Percentiles rank a stretch among this genome's conserved stretches.
These are phyloP conservation scores for Glossophaga mutica DNA, from an alignment of 2,797 vertebrate species.

Conservation along the genomic window DNA sequence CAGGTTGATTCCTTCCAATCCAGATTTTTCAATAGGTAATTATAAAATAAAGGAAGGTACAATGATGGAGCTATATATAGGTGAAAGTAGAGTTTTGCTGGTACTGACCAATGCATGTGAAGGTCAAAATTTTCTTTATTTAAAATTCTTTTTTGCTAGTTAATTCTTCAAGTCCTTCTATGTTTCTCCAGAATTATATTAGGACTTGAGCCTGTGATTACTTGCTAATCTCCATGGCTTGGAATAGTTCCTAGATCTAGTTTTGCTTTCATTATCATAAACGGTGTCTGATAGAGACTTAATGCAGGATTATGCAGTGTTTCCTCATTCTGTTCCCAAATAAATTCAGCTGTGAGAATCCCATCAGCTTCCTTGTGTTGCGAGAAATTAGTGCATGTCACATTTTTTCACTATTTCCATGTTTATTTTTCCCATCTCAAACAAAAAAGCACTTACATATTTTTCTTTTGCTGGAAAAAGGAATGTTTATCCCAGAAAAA, in stretches of 20 bases:
- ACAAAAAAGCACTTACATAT: neutral
- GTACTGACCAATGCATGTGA: neutral
- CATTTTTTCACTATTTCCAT: neutral
- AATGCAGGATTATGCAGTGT: neutral
- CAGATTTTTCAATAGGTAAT: neutral
- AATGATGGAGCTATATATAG: neutral
- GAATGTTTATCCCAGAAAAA: neutral
- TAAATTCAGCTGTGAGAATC: neutral
- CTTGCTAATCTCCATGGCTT: slow-evolving; percentile 7
- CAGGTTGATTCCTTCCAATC: neutral
- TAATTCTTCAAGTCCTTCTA: slow-evolving; percentile 45
- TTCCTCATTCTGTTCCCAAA: neutral
- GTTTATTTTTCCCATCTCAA: neutral
- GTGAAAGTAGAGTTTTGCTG: neutral
- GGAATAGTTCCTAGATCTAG: neutral
- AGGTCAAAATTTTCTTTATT: neutral
- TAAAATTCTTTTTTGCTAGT: slow-evolving; percentile 5
- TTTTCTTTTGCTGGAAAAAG: neutral
- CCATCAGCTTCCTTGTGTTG: neutral
- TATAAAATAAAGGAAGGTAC: neutral
- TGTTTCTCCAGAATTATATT: slow-evolving; percentile 30
- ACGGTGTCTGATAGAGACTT: neutral
- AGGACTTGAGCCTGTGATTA: slow-evolving; percentile 23
- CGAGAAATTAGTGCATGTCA: neutral
- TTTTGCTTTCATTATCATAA: slow-evolving; percentile 36